A percentile compares a stretch with the other conserved stretches of the same genome.
Conservation (phyloP, 37 sponge, comb jelly and placozoan genomes). For the Bolinopsis microptera region DNA sequence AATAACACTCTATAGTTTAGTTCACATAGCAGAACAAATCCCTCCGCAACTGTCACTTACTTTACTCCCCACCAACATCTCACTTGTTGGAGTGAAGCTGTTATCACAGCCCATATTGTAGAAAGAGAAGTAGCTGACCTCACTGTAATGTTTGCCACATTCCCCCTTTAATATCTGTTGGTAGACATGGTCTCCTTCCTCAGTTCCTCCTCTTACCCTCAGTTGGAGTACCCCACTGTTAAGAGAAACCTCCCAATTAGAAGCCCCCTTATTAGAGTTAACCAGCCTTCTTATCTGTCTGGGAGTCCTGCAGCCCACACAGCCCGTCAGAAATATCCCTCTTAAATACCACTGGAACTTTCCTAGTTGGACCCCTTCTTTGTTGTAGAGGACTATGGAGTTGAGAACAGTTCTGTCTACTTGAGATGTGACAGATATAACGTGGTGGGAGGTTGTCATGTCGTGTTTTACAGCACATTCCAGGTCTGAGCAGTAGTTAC, state of each 20-base stretch:
- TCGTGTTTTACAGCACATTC: not conserved
- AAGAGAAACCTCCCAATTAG: not conserved
- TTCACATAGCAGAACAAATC: not conserved
- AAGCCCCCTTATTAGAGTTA: not conserved
- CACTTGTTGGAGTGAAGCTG: not conserved
- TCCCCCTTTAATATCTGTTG: not conserved
- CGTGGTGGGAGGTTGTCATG: not conserved
- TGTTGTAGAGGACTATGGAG: not conserved
- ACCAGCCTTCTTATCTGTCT: not conserved
- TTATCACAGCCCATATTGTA: not conserved
- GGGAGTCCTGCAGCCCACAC: not conserved
- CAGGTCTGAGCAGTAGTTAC: not conserved
- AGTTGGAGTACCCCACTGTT: not conserved
- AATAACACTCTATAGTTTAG: too few species aligned
- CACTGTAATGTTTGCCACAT: not conserved
- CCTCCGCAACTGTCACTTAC: not conserved
- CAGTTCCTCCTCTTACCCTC: not conserved
- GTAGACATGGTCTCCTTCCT: not conserved
- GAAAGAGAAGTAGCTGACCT: not conserved
- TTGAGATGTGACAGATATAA: not conserved
- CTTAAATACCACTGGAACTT: not conserved
- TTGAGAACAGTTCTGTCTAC: not conserved
- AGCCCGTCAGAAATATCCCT: not conserved
- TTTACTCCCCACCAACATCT: not conserved
- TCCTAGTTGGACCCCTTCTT: not conserved